phyloP scores from a whole-genome alignment of 2,797 vertebrate genomes.

The Lindbergichthys nudifrons region DNA sequence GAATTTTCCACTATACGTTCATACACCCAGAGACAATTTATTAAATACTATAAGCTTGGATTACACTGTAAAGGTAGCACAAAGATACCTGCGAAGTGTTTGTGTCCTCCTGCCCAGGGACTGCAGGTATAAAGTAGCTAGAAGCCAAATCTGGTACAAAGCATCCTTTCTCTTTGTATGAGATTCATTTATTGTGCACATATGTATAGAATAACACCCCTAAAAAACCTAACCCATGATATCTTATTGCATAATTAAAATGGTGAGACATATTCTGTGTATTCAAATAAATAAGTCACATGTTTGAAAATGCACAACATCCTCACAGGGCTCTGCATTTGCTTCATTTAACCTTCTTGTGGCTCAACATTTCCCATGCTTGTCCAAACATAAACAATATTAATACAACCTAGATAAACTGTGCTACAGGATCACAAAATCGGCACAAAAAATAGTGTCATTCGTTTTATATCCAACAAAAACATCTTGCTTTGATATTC shows the following conservation, averaged over 20 bases:
- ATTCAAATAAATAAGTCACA: background rate
- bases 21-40: background rate
- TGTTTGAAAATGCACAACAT: background rate
- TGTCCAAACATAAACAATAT: background rate
- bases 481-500: background rate
- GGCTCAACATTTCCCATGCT: background rate
- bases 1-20: background rate
- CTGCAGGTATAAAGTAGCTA: background rate
- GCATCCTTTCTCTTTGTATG: background rate
- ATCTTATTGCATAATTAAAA: background rate
- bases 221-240: background rate
- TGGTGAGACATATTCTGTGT: background rate
- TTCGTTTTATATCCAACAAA: too few species aligned
- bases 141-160: background rate
- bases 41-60: background rate
- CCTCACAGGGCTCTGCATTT: background rate
- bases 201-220: background rate
- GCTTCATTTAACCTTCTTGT: background rate
- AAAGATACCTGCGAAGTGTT: background rate
- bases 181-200: background rate
- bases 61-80: background rate
- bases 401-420: background rate
- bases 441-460: too few species aligned
- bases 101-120: background rate
- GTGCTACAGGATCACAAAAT: background rate